phyloP scores from a whole-genome alignment of 1,140 invertebrate genomes.

The Eriosoma lanigerum region DNA sequence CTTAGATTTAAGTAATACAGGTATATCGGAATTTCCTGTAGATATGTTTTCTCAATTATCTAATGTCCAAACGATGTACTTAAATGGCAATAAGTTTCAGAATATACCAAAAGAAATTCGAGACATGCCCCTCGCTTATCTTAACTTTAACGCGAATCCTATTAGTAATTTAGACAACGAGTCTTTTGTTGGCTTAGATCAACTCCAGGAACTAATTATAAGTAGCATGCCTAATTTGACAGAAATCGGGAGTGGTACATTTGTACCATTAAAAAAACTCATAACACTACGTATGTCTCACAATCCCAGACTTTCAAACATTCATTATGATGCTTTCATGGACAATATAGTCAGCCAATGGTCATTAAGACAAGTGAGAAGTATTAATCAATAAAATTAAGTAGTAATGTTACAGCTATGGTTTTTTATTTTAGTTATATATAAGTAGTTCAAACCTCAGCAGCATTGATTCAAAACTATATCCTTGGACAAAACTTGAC shows the following conservation, averaged over 20 bases:
- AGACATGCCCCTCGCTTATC: neutral
- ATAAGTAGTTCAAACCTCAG: neutral
- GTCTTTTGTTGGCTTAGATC: slow-evolving; percentile 26
- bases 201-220: slow-evolving; percentile 4
- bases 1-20: slow-evolving; percentile 30
- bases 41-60: neutral
- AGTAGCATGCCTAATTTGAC: slow-evolving; percentile 21
- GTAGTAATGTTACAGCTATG: neutral
- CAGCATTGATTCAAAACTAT: slow-evolving; percentile 19
- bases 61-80: slow-evolving; percentile 1
- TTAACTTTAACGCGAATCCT: slow-evolving; percentile 36
- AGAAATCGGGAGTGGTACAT: neutral
- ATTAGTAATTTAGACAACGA: neutral
- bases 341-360: neutral
- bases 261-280: slow-evolving; percentile 17
- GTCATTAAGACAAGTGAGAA: slow-evolving; percentile 29
- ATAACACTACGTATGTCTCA: slow-evolving; percentile 1
- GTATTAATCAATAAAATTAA: neutral
- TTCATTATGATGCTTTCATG: slow-evolving; percentile 17
- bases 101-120: slow-evolving; percentile 11
- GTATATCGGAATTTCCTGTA: neutral
- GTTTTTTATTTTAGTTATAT: neutral
- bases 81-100: slow-evolving; percentile 24
- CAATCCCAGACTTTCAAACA: slow-evolving; percentile 5
- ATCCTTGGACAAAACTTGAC: slow-evolving; percentile 7